Base-by-base conservation (phyloP, 1,140 invertebrate genomes). In the Magallana angulata region DNA sequence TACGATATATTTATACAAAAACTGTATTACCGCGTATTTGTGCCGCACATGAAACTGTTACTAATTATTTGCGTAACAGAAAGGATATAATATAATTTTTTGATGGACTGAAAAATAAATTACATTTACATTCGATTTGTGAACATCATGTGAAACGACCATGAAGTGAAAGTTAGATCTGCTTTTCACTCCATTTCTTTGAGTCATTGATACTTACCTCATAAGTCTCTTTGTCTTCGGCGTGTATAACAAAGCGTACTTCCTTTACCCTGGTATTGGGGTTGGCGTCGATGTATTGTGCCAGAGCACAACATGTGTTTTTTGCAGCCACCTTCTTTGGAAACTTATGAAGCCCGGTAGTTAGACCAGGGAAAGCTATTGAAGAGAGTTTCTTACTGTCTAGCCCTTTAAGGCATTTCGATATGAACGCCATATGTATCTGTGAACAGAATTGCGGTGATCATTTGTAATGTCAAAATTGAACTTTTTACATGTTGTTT, bases 291-390 rank as follows among this genome's bases (percentile, higher is more conserved):
- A 87, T 24, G 57, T 84, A 87, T 14, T 82, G 30, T 14, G 57
- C 24, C 3, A 87, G 58, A 30, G 30, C 57, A 1, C 71, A 36
- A 84, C 86, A 87, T 60, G 76, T 60, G 81, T 76, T 80, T 81
- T 81, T 81, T 14, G 87, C 83, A 4, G 84, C 87, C 8, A 84
- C 36, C 8, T 76, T 36, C 71, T 85, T 85, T 12, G 87, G 87
- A 57, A 85, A 88, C 60, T 16, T 62, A 2, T 85, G 56, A 57
- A 62, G 82, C 48, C 87, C 87, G 12, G 87, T 88, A 3, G 83
- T 85, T 7, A 88, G 59, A 16, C 83, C 87, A 7, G 87, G 87
- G 7, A 88, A 7, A 58, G 84, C 87, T 24, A 88, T 85, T 9
- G 71, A 84, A 7, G 83, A 81, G 9, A 85, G 48, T 1, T 56